These are phyloP conservation scores for Eulemur albifrons DNA, from an alignment of 2,797 vertebrate genomes.

Conservation along the genomic window DNA sequence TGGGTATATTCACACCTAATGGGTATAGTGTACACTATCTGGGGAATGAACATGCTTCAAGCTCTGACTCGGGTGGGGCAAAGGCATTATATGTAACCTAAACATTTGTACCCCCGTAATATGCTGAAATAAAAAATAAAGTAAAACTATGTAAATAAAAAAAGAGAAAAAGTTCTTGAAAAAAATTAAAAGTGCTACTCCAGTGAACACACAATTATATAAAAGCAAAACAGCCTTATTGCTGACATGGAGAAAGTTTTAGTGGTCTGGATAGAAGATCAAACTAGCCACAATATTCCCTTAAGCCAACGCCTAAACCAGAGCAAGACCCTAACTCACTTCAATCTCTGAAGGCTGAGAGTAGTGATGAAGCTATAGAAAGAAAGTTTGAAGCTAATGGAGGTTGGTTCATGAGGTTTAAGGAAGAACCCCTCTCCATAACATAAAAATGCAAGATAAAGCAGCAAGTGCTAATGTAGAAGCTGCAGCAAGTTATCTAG, in stretches of 20 bases:
- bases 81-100: too few species aligned
- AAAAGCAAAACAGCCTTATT: neutral
- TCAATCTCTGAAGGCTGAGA: neutral
- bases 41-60: too few species aligned
- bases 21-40: too few species aligned
- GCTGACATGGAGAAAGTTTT: neutral
- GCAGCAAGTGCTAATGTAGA: neutral
- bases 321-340: neutral
- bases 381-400: neutral
- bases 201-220: neutral
- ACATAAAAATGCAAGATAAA: neutral
- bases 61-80: too few species aligned
- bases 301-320: neutral
- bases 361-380: neutral
- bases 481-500: neutral
- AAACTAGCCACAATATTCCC: neutral
- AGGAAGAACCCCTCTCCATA: neutral
- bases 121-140: too few species aligned
- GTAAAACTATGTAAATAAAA: too few species aligned
- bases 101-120: too few species aligned
- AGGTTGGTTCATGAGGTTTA: neutral
- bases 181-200: neutral
- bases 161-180: neutral
- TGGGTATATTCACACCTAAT: too few species aligned
- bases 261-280: neutral